phyloP scores from a whole-genome alignment of 2,888 invertebrate genomes.

The Ryuthela nishihirai region DNA sequence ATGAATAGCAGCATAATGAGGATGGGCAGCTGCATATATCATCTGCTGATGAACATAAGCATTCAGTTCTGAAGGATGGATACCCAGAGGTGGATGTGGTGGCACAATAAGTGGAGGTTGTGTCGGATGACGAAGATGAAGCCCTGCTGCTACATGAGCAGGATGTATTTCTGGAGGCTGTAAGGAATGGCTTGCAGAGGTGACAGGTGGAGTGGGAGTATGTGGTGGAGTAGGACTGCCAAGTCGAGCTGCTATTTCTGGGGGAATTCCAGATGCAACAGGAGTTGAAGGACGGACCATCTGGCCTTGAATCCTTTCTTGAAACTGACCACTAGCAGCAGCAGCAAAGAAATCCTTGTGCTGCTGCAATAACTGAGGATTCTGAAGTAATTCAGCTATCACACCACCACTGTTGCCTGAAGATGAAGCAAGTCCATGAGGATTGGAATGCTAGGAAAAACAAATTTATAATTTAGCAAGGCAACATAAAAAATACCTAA shows the following conservation, averaged over 20 bases:
- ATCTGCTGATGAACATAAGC: conserved; percentile 42
- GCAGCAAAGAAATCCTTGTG: conserved; percentile 42
- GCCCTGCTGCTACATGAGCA: conserved; percentile 23
- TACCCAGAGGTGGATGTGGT: conserved; percentile 32
- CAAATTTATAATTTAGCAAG: not conserved
- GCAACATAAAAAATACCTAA: not conserved
- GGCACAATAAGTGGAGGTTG: conserved; percentile 40
- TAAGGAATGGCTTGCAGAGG: conserved; percentile 17
- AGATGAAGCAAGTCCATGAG: conserved; percentile 8
- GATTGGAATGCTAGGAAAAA: conserved; percentile 23
- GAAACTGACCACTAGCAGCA: conserved; percentile 12
- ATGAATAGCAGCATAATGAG: conserved; percentile 34
- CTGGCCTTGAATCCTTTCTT: conserved; percentile 27
- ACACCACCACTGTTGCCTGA: conserved; percentile 37
- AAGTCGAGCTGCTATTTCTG: conserved; percentile 40
- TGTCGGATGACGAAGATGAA: conserved; percentile 42
- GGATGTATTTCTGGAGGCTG: conserved; percentile 23
- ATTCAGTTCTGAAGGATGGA: conserved; percentile 39
- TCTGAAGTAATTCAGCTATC: conserved; percentile 44
- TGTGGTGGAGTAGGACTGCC: conserved; percentile 43
- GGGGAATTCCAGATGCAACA: conserved; percentile 35
- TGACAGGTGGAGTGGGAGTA: conserved; percentile 42
- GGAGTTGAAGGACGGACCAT: conserved; percentile 41
- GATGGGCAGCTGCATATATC: conserved; percentile 38
- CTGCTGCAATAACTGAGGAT: conserved; percentile 40